Percentiles rank a stretch among this genome's conserved stretches.
Conservation (phyloP, 2,888 invertebrate genomes). For the Pollenia labialis region DNA sequence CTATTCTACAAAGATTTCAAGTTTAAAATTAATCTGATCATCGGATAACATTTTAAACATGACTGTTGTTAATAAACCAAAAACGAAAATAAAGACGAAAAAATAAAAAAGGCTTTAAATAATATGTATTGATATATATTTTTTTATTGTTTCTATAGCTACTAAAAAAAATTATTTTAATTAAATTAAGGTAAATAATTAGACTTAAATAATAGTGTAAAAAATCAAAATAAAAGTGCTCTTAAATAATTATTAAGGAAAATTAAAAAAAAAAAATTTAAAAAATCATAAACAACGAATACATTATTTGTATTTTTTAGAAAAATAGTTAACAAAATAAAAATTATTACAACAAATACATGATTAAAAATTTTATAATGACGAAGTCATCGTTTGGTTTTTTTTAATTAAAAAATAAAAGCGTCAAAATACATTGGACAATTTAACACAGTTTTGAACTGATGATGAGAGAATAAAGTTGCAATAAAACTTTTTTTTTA, state of each 20-base stretch:
- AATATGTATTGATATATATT: constrained; percentile 44
- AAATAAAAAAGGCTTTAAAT: constrained; percentile 37
- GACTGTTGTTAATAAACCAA: background rate
- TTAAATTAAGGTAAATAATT: constrained; percentile 62
- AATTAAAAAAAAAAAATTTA: background rate
- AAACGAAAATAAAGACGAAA: background rate
- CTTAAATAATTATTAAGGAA: constrained; percentile 30
- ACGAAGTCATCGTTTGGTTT: background rate
- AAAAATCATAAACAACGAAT: constrained; percentile 6
- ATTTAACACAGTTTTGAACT: constrained; percentile 52
- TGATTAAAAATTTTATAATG: background rate
- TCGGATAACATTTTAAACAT: background rate
- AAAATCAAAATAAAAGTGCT: constrained; percentile 57
- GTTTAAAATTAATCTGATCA: background rate
- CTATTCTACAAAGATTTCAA: no score
- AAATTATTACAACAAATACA: constrained; percentile 3
- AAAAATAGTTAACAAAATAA: background rate
- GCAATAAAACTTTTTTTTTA: background rate
- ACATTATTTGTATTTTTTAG: background rate
- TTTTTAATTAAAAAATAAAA: constrained; percentile 26
- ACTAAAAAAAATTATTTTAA: constrained; percentile 49
- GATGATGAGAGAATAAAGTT: constrained; percentile 19
- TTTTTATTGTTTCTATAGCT: constrained; percentile 50
- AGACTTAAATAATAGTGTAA: constrained; percentile 59
- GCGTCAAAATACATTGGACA: constrained; percentile 54